Evolutionary conservation across 2,797 vertebrate species (phyloP), one percentile per base, ranked within the genome.

Genomic region (Eupleurogrammus muticus): DNA sequence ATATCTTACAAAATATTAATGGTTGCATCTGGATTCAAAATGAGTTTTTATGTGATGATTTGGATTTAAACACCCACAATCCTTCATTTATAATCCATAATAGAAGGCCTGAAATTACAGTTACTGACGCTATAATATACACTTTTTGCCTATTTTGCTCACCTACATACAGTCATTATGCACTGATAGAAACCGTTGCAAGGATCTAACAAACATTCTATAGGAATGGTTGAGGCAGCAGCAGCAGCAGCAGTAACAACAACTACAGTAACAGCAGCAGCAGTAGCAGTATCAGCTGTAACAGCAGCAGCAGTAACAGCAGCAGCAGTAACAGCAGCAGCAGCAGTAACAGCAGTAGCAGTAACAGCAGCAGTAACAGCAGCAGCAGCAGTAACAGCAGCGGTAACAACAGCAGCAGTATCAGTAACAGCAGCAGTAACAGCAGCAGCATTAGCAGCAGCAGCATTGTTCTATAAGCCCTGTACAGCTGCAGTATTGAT

Each of bases 401-500:
- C 28, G 6, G 28, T 6, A 28, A 6, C 6, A 28, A 6, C 28
- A 28, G 28, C 28, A 28, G 28, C 6, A 28, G 6, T 6, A 28
- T 3, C 28, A 28, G 28, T 28, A 28, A 28, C 28, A 28, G 28
- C 28, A 28, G 28, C 28, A 28, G 28, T 28, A 28, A 28, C 28
- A 28, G 65, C 66, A 34, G 53, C 75, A 56, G 59, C 44, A 55
- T 78, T 59, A 68, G 20, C 42, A 0, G 50, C n/a, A n/a, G n/a
- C n/a, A n/a, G n/a, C n/a, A n/a, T n/a, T n/a, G 74, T 67, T 73
- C 64, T 74, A 64, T 23, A 68, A 36, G 54, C 59, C 55, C 77
- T 66, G 69, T 80, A 63, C 67, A 28, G 28, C 77, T 72, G 81
- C 79, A 85, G 79, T 89, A 91, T 90, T 89, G 91, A 91, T 89